Percentiles rank a stretch among this genome's conserved stretches.
Conservation (phyloP, 2,113 vertebrate species). For the Xyliphius kryptos region DNA sequence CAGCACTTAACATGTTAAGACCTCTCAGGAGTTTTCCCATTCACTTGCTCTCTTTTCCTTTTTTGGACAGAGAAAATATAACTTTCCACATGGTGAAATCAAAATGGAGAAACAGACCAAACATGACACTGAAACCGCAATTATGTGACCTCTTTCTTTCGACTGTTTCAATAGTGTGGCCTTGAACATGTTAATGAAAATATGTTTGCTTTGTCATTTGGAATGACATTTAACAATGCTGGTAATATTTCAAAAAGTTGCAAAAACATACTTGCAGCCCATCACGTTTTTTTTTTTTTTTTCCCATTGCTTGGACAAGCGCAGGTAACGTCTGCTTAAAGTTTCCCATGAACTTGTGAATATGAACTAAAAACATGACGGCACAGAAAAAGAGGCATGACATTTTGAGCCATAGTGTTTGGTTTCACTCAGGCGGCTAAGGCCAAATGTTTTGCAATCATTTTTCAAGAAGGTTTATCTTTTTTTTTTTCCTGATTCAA, state of each 20-base stretch:
- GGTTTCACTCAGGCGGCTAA: slow-evolving; percentile 53
- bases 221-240: slow-evolving; percentile 69
- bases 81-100: slow-evolving; percentile 60
- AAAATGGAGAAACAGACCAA: slow-evolving; percentile 57
- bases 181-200: slow-evolving; percentile 58
- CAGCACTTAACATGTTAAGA: slow-evolving; percentile 71
- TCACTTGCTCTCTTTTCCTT: slow-evolving; percentile 37
- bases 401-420: slow-evolving; percentile 56
- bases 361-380: slow-evolving; percentile 53
- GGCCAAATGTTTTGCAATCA: slow-evolving; percentile 61
- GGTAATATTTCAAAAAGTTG: slow-evolving; percentile 67
- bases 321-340: slow-evolving; percentile 58
- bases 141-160: slow-evolving; percentile 66
- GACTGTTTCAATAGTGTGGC: too few relatives aligned
- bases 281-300: slow-evolving; percentile 58
- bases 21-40: slow-evolving; percentile 68
- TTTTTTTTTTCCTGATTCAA: slow-evolving; percentile 57
- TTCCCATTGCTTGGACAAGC: slow-evolving; percentile 50
- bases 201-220: slow-evolving; percentile 59
- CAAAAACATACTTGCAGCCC: slow-evolving; percentile 62
- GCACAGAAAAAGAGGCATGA: slow-evolving; percentile 44
- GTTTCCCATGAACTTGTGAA: slow-evolving; percentile 65
- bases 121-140: slow-evolving; percentile 65
- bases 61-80: slow-evolving; percentile 47
- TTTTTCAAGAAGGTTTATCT: slow-evolving; percentile 60